Evolutionary conservation across 2,797 vertebrate species (phyloP).

Genomic region (Anisognathus igniventris): DNA sequence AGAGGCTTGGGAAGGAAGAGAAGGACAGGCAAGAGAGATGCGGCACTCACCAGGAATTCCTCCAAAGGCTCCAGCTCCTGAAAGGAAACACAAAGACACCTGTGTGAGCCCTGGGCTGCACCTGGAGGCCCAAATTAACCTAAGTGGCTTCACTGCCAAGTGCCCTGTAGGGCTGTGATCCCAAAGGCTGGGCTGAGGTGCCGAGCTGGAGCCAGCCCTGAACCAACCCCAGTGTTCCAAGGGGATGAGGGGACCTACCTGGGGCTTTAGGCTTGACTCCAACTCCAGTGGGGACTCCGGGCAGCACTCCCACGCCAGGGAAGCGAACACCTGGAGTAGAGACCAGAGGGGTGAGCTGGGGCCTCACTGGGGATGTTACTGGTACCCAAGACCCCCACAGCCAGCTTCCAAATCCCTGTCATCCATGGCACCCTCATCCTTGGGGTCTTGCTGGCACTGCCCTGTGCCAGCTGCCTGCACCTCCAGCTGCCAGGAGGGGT

Average conservation of each 20-base stretch:
- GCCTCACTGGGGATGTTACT: fast-evolving
- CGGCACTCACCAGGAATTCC: slow-evolving; percentile 76
- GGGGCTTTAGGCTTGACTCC: slow-evolving; percentile 86
- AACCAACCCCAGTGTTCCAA: background rate
- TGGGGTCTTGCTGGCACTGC: fast-evolving
- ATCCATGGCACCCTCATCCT: background rate
- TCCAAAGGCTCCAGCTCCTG: slow-evolving; percentile 71
- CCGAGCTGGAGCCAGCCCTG: background rate
- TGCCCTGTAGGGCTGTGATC: background rate
- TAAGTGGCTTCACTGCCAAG: fast-evolving
- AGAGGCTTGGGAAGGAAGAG: slow-evolving; percentile 2
- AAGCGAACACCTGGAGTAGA: slow-evolving; percentile 69
- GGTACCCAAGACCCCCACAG: background rate
- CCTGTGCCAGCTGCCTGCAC: background rate
- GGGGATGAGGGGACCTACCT: slow-evolving; percentile 68
- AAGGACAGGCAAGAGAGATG: background rate
- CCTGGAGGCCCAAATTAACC: background rate
- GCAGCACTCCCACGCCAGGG: slow-evolving; percentile 84
- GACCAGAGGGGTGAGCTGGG: background rate
- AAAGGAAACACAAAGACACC: background rate
- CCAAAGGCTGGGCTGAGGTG: background rate
- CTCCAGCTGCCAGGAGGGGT: background rate
- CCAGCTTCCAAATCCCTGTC: background rate
- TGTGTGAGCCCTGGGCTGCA: background rate
- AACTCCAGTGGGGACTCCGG: slow-evolving; percentile 88